phyloP scores from a whole-genome alignment of 2,888 invertebrate genomes.

The Lepas anatifera region DNA sequence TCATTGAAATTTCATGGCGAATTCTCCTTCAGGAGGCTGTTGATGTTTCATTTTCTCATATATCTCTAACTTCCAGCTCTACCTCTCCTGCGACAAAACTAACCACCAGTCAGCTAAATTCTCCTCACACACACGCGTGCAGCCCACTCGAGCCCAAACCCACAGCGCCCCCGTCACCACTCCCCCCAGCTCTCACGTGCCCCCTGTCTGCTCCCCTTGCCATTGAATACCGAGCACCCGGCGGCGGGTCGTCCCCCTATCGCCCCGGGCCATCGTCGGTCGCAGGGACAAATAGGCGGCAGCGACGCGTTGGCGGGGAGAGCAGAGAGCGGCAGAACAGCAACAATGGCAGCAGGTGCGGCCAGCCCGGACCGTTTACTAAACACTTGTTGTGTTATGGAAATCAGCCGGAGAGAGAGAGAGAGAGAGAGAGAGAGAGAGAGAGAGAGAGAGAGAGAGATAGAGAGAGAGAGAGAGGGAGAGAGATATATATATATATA shows the following conservation, averaged over 20 bases:
- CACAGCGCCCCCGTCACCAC: too few relatives aligned
- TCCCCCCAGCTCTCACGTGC: too few relatives aligned
- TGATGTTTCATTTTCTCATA: too few relatives aligned
- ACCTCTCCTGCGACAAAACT: too few relatives aligned
- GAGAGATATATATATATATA: background rate
- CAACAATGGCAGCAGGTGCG: background rate
- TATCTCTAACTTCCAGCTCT: too few relatives aligned
- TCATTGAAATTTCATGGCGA: too few relatives aligned
- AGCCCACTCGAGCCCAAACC: too few relatives aligned
- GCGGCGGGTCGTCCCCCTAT: background rate
- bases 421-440: background rate
- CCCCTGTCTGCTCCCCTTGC: too few relatives aligned
- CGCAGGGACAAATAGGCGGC: background rate
- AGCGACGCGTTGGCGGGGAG: background rate
- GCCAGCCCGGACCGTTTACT: background rate
- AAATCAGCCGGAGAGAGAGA: background rate
- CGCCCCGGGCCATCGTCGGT: background rate
- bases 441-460: background rate
- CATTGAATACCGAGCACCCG: background rate
- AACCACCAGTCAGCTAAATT: too few relatives aligned
- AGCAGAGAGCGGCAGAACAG: background rate
- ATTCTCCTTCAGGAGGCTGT: too few relatives aligned
- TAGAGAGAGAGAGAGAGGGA: background rate
- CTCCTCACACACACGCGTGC: too few relatives aligned
- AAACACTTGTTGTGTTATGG: background rate